Evolutionary conservation across 2,797 vertebrate species (phyloP), one percentile per base, ranked within the genome.

Genomic region (Muscicapa striata): DNA sequence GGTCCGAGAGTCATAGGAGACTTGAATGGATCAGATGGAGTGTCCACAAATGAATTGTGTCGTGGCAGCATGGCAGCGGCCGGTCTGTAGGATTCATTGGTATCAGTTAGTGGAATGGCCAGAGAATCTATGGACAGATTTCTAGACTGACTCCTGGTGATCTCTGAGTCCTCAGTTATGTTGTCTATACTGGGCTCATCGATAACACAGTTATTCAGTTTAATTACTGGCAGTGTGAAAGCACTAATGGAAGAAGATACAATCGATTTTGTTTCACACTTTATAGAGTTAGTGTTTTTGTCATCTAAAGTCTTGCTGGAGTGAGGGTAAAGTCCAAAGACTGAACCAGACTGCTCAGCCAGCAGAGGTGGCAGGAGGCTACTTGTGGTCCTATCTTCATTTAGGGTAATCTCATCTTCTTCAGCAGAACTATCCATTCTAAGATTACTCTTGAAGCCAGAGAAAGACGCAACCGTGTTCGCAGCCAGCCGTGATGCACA

Each of bases 141-240:
- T 95, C 97, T 98, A 9, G 95, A 98, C 62, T 94, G 96, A 64
- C 96, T 97, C 89, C 92, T 97, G 34, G 94, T 93, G 68, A 97
- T 96, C 45, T 98, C 98, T 0, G 95, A 98, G 89, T 99, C 99
- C 96, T 99, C 99, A 0, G 99, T 99, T 91, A 99, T 99, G 80
- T 98, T 98, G 84, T 99, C 99, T 97, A 99, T 98, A 95, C 98
- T 98, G 13, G 99, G 99, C 51, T 99, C 99, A 61, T 99, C 99
- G 12, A 99, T 99, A 21, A 99, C 99, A 58, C 99, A 99, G 97
- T 99, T 99, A 97, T 99, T 99, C 34, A 99, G 98, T 95, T 99
- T 99, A 93, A 99, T 99, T 89, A 99, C 99, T 3, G 99, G 99
- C 24, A 99, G 96, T 0, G 99, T 99, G 70, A 99, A 99, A 43